Evolutionary conservation across 1,140 invertebrate species (phyloP).

Genomic region (Conus ventricosus): DNA sequence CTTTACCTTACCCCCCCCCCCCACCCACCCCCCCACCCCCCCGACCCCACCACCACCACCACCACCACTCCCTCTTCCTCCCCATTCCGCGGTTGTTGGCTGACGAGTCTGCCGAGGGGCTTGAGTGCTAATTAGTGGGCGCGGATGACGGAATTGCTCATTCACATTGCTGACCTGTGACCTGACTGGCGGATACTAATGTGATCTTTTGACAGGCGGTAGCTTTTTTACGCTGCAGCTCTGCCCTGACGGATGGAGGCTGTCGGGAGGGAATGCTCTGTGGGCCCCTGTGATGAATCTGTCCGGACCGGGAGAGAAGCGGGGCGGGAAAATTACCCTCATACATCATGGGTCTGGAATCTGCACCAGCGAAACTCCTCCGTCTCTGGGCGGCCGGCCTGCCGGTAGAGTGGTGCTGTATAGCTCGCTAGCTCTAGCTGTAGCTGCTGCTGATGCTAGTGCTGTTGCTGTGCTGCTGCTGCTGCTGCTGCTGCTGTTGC

Average conservation of each 20-base stretch:
- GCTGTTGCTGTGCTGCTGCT: neutral
- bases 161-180: conserved; percentile 29
- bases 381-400: neutral
- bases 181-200: conserved; percentile 22
- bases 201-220: conserved; percentile 28
- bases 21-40: neutral
- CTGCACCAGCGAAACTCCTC: conserved; percentile 23
- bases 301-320: conserved; percentile 27
- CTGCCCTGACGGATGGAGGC: conserved; percentile 33
- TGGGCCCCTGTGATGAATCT: conserved; percentile 25
- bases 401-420: too few species aligned
- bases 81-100: neutral
- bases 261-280: conserved; percentile 31
- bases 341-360: conserved; percentile 32
- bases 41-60: too few species aligned
- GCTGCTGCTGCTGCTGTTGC: neutral
- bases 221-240: conserved; percentile 3
- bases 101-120: conserved; percentile 10
- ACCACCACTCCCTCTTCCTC: neutral
- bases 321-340: conserved; percentile 30
- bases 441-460: too few species aligned
- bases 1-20: neutral
- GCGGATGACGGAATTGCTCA: conserved; percentile 30
- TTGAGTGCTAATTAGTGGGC: conserved; percentile 31
- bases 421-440: too few species aligned